Conservation (phyloP, 2,888 invertebrate genomes). For the Bimastos eiseni region DNA sequence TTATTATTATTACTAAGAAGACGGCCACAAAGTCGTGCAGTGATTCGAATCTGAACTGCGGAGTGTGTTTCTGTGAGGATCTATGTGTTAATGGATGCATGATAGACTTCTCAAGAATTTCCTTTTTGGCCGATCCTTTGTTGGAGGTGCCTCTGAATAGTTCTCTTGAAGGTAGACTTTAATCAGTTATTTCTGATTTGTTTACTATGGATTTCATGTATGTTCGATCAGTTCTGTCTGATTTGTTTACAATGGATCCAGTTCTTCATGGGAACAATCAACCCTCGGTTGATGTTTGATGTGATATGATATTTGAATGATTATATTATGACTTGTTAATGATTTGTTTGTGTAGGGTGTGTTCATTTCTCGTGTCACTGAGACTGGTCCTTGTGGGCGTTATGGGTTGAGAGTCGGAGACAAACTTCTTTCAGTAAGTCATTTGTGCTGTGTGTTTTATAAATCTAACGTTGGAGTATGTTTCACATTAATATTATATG, state of each 20-base stretch:
- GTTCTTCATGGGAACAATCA: background rate
- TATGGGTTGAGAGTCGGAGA: slow-evolving; percentile 63
- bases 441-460: background rate
- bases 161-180: background rate
- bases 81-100: too few species aligned
- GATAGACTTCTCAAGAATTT: too few species aligned
- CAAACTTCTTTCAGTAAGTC: slow-evolving; percentile 59
- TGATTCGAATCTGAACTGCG: too few species aligned
- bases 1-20: too few species aligned
- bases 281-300: background rate
- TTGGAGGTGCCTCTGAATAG: too few species aligned
- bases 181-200: background rate
- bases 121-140: too few species aligned
- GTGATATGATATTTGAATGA: background rate
- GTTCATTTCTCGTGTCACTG: slow-evolving; percentile 92
- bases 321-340: background rate
- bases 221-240: background rate
- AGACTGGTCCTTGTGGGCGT: slow-evolving; percentile 87
- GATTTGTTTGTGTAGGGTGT: slow-evolving; percentile 70
- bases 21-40: too few species aligned
- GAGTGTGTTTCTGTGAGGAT: too few species aligned
- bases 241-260: background rate
- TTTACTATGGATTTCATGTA: background rate
- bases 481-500: too few species aligned
- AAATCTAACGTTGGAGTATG: too few species aligned